Conservation (phyloP, 1,140 invertebrate genomes). For the Lycorma delicatula region DNA sequence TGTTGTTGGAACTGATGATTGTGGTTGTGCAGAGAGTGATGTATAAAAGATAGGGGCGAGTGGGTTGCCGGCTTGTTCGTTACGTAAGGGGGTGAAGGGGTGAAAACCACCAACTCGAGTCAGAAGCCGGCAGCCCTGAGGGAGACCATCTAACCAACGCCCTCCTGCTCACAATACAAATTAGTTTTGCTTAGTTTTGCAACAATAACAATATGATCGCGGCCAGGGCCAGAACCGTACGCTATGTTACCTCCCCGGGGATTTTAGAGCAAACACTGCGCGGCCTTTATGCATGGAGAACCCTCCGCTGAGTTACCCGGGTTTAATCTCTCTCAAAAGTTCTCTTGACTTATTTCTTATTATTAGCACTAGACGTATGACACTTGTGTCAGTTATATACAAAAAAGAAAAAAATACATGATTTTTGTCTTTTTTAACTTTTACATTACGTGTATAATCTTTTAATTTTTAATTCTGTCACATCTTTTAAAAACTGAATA, state of each 20-base stretch:
- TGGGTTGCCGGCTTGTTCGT: neutral
- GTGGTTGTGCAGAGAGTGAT: no score
- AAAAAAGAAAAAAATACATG: neutral
- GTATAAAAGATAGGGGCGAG: neutral
- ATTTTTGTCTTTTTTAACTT: no score
- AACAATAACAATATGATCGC: conserved; percentile 11
- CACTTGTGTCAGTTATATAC: neutral
- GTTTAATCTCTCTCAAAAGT: no score
- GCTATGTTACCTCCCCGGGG: neutral
- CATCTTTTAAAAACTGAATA: no score
- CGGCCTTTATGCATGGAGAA: neutral
- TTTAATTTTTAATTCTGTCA: no score
- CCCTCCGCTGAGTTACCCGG: no score
- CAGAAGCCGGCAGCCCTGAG: no score
- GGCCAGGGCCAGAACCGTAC: neutral
- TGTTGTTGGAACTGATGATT: no score
- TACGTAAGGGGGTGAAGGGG: neutral
- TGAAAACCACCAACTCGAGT: neutral
- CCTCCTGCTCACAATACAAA: conserved; percentile 9
- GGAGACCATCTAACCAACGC: no score
- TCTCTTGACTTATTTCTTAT: no score
- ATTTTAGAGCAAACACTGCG: neutral
- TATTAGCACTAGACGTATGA: neutral
- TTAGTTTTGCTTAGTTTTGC: conserved; percentile 17
- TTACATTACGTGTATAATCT: no score